Evolutionary conservation across 2,797 vertebrate genomes (phyloP).

Genomic region (Coreius guichenoti): DNA sequence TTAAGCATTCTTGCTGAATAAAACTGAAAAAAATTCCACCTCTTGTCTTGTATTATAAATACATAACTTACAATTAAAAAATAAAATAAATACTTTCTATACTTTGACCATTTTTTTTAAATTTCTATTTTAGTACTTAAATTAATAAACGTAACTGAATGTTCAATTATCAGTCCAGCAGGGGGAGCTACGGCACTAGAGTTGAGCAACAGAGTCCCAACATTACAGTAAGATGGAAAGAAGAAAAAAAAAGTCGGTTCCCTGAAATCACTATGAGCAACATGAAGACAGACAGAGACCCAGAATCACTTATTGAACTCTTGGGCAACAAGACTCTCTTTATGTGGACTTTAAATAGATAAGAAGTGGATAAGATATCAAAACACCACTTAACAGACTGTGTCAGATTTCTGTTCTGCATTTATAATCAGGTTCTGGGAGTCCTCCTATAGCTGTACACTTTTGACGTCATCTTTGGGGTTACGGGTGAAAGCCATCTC

Average conservation of each 20-base stretch:
- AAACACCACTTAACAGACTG: neutral
- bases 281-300: neutral
- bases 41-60: neutral
- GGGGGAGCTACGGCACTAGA: slow-evolving; percentile 39
- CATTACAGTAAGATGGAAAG: neutral
- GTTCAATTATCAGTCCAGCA: slow-evolving; percentile 25
- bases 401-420: neutral
- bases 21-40: neutral
- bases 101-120: neutral
- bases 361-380: neutral
- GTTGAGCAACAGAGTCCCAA: neutral
- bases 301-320: neutral
- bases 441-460: slow-evolving; percentile 7
- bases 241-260: neutral
- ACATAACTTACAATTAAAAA: neutral
- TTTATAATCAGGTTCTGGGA: slow-evolving; percentile 4
- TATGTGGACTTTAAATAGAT: neutral
- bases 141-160: neutral
- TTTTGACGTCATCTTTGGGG: neutral
- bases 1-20: neutral
- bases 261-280: neutral
- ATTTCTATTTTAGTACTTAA: neutral
- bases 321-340: neutral
- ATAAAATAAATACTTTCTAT: no score
- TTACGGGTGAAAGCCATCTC: slow-evolving; percentile 47